A percentile compares a stretch with the other conserved stretches of the same genome.
Conservation (phyloP, 2,888 invertebrate genomes). For the Luperina nickerlii region DNA sequence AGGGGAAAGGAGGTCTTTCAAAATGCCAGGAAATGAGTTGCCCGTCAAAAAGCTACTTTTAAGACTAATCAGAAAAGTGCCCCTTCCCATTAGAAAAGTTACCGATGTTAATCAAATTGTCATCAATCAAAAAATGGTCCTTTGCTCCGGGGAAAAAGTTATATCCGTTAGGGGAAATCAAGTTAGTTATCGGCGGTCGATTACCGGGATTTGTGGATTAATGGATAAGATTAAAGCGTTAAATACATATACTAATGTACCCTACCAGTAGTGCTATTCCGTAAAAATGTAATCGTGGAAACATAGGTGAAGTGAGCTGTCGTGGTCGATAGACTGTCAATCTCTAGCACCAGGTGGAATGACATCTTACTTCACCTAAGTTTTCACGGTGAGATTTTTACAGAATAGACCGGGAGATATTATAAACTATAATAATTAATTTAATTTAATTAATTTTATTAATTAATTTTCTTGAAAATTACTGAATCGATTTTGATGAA, state of each 20-base stretch:
- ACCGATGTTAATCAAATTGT: slow-evolving; percentile 71
- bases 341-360: background rate
- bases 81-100: slow-evolving; percentile 59
- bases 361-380: background rate
- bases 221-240: slow-evolving; percentile 34
- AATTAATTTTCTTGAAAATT: no score
- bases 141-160: slow-evolving; percentile 70
- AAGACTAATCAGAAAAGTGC: slow-evolving; percentile 65
- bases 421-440: no score
- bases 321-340: background rate
- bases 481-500: no score
- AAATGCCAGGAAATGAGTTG: slow-evolving; percentile 61
- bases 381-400: background rate
- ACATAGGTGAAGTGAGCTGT: background rate
- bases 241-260: background rate
- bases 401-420: background rate
- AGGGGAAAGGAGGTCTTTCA: slow-evolving; percentile 33
- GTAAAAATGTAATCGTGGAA: background rate
- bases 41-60: slow-evolving; percentile 49
- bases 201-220: slow-evolving; percentile 41
- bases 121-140: slow-evolving; percentile 76
- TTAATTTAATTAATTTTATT: no score
- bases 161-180: slow-evolving; percentile 79
- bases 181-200: slow-evolving; percentile 68
- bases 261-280: background rate